Base-by-base conservation (phyloP, 2,888 invertebrate species). In the Nycteola revayana region DNA sequence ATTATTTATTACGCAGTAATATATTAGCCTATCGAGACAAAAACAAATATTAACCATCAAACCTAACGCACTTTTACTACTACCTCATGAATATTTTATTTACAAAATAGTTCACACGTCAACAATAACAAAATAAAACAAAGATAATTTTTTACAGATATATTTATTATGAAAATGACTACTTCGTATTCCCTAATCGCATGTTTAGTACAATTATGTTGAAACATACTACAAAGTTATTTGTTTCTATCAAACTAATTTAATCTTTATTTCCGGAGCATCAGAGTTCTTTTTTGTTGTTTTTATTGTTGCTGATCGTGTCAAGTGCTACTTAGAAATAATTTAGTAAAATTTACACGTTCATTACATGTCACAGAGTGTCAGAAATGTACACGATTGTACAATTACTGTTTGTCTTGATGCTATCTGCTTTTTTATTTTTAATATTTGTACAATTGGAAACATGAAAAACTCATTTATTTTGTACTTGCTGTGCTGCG, bases 81-180 rank as follows among this genome's bases (percentile, higher is more conserved):
- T 8, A 3, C 4, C 20, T 10, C 36, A 28, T 18, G 33, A 10
- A 34, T 29, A 46, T 33, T 36, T 29, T 22, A 29, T 29, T 29
- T 8, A 25, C 7, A 11, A 5, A 34, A 0, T 5, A 17, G 28
- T 33, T 9, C 1, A 14, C 5, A 14, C 5, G 14, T 5, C 14
- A 14, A 14, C 14, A 14, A 3, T 14, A 2, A n/a, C n/a, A 14
- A 3, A 14, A 14, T 14, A 3, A 2, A 14, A 3, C 3, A 14
- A 3, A 14, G 2, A 14, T 14, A 5, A 14, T 14, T 2, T 14
- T 14, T 14, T 5, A 42, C 36, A 36, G 14, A 25, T 5, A 27
- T 11, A 34, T 47, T 47, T 45, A 44, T 46, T 47, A 43, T 42
- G 30, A 41, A 58, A 56, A 51, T 45, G 47, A 39, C 44, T 42